Base-by-base conservation (phyloP, 2,888 invertebrate genomes). In the Drosophila crucigera region DNA sequence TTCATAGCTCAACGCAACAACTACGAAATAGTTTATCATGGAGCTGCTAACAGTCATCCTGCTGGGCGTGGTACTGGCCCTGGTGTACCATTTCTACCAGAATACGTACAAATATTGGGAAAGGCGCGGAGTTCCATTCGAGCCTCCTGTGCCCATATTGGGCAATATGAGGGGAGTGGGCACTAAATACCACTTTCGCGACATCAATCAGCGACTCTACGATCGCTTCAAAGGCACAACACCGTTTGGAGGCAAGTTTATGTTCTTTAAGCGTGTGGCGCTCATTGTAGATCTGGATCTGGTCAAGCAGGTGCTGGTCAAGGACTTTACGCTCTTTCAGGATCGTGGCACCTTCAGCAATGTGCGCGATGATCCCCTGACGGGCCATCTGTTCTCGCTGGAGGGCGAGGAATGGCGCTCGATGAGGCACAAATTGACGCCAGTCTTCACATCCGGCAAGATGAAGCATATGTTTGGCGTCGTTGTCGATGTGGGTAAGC, bases 361-460 rank as follows among this genome's bases (percentile, higher is more conserved):
- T 70, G 91, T 90, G 4, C 68, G 81, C 10, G 85, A 89, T 39
- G 93, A 94, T 64, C 94, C 94, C 0, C 60, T 94, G 0, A 78
- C 90, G 0, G 92, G 81, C 0, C 91, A 94, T 72, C 74, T 94
- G 9, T 79, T 93, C 9, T 63, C 82, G 0, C 69, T 93, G 14
- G 92, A 92, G 10, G 94, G 94, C 2, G 89, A 92, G 0, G 92
- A 93, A 49, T 95, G 94, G 95, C 94, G 92, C 59, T 86, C 91
- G 0, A 84, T 94, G 72, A 84, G 94, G 30, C 80, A 90, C 2
- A 94, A 94, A 52, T 65, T 94, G 31, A 93, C 94, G 0, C 94
- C 94, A 0, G 93, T 94, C 0, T 95, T 94, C 67, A 94, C 94
- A 0, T 92, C 94, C 0, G 94, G 94, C 33, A 94, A 94, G 78